Evolutionary conservation across 2,797 vertebrate species (phyloP).

Genomic region (Synaphobranchus kaupii): DNA sequence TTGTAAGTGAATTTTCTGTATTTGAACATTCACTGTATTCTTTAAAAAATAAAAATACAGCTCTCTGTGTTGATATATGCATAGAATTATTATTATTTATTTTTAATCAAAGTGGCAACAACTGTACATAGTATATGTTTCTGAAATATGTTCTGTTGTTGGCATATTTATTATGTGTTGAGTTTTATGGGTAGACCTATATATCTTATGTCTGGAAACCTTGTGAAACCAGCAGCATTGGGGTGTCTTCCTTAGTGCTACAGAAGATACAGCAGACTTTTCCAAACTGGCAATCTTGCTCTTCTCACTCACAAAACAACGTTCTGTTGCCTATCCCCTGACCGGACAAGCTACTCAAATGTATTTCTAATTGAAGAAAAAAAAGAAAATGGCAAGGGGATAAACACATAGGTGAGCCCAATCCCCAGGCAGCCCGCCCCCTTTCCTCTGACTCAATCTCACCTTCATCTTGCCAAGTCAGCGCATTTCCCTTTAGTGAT

Average conservation of each 20-base stretch:
- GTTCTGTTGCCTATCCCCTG: background rate
- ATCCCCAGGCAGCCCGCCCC: background rate
- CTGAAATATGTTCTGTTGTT: background rate
- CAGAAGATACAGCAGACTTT: background rate
- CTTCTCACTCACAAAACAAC: background rate
- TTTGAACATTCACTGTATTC: background rate
- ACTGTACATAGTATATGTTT: background rate
- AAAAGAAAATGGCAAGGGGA: background rate
- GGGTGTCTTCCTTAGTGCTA: background rate
- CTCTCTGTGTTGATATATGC: conserved; percentile 28
- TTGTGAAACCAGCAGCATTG: background rate
- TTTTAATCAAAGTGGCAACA: conserved; percentile 10
- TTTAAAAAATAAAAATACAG: background rate
- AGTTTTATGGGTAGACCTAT: background rate
- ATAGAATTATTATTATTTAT: background rate
- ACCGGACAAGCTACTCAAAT: background rate
- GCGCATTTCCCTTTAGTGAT: conserved; percentile 23
- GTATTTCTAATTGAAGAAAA: background rate
- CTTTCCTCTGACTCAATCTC: background rate
- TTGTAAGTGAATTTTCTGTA: background rate
- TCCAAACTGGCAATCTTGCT: background rate
- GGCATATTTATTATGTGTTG: too few relatives aligned
- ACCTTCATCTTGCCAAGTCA: background rate
- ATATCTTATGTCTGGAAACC: background rate
- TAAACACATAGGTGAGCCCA: background rate